phyloP scores from a whole-genome alignment of 2,797 vertebrate species.

The Florisuga fusca region DNA sequence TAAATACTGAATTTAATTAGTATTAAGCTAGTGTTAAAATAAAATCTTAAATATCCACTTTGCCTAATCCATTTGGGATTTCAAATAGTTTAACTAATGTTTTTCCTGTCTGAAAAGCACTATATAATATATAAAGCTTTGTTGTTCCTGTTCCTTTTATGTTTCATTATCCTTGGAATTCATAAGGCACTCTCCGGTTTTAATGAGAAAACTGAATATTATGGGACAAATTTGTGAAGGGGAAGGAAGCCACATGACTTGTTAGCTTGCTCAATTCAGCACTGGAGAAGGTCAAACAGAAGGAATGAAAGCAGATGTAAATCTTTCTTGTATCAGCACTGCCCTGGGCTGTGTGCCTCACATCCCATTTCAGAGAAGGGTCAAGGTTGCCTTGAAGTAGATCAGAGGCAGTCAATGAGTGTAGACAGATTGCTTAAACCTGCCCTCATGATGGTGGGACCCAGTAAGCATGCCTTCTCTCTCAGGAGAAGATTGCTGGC shows the following conservation, averaged over 20 bases:
- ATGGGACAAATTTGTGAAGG: background rate
- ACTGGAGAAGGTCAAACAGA: background rate
- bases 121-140: slow-evolving; percentile 20
- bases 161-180: slow-evolving; percentile 26
- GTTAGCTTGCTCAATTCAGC: background rate
- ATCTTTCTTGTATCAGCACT: background rate
- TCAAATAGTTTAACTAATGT: slow-evolving; percentile 43
- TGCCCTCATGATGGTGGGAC: background rate
- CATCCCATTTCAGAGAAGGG: background rate
- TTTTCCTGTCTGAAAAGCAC: slow-evolving; percentile 26
- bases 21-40: slow-evolving; percentile 17
- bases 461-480: fast-evolving
- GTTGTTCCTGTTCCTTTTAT: slow-evolving; percentile 15
- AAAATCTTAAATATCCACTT: slow-evolving; percentile 9
- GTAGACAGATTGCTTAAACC: background rate
- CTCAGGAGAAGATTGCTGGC: background rate
- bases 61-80: background rate
- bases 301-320: background rate
- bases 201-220: slow-evolving; percentile 30
- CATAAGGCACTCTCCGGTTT: background rate
- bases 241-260: background rate
- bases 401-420: fast-evolving
- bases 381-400: background rate
- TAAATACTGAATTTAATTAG: slow-evolving; percentile 21
- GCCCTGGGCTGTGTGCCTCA: fast-evolving